Conservation (phyloP, 2,888 invertebrate genomes). For the Plebejus melissa region DNA sequence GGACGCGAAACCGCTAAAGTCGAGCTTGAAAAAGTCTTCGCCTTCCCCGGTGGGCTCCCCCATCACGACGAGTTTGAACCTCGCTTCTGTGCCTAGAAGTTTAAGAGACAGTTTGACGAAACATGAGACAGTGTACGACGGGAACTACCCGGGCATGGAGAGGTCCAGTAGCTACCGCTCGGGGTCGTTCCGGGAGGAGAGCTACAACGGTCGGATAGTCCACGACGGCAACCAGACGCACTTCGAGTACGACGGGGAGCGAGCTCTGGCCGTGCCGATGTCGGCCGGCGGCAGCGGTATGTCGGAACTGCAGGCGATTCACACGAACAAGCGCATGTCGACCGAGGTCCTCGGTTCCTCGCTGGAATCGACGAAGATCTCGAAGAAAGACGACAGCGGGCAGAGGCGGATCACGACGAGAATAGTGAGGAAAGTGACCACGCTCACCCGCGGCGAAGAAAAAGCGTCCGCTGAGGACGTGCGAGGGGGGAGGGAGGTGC, state of each 20-base stretch:
- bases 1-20: conserved; percentile 73
- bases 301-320: conserved; percentile 85
- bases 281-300: conserved; percentile 67
- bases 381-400: conserved; percentile 87
- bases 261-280: conserved; percentile 64
- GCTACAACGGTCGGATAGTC: conserved; percentile 68
- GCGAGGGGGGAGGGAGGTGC: conserved; percentile 75
- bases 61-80: conserved; percentile 81
- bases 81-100: conserved; percentile 76
- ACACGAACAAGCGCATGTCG: conserved; percentile 89
- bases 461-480: conserved; percentile 85
- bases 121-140: conserved; percentile 73
- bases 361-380: conserved; percentile 90
- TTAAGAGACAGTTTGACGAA: conserved; percentile 73
- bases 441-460: conserved; percentile 91
- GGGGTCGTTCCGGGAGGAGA: conserved; percentile 65
- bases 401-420: conserved; percentile 91
- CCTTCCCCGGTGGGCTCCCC: conserved; percentile 78
- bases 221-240: conserved; percentile 75
- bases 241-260: conserved; percentile 70
- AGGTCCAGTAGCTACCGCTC: conserved; percentile 63
- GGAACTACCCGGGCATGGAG: conserved; percentile 71
- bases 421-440: conserved; percentile 92
- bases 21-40: conserved; percentile 71
- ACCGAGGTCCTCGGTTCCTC: conserved; percentile 92